Percentiles rank a stretch among this genome's conserved stretches.
phyloP scores from a whole-genome alignment of 2,888 invertebrate genomes.

The Latrodectus hesperus region DNA sequence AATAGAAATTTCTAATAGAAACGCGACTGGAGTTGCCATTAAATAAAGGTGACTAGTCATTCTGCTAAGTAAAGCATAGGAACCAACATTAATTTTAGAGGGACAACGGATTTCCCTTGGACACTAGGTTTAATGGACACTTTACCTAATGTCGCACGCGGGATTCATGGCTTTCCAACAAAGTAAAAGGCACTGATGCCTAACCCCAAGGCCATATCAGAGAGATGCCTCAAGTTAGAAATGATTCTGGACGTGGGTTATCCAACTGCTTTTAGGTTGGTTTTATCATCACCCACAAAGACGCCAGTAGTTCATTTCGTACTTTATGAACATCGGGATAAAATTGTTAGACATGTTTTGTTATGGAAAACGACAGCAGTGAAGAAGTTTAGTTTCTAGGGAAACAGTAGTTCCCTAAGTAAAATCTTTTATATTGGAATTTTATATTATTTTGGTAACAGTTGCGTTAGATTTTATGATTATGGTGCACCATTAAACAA shows the following conservation, averaged over 20 bases:
- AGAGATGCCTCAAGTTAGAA: not conserved
- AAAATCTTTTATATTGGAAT: too few relatives aligned
- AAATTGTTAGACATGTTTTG: too few relatives aligned
- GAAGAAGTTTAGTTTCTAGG: too few relatives aligned
- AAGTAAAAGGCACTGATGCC: not conserved
- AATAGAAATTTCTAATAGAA: too few relatives aligned
- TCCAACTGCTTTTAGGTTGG: not conserved
- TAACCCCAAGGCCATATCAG: not conserved
- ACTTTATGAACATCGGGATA: too few relatives aligned
- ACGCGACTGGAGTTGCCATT: too few relatives aligned
- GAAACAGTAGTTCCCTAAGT: too few relatives aligned
- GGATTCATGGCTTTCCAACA: conserved; percentile 4
- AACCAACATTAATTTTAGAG: conserved; percentile 23
- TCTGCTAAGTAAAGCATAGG: conserved; percentile 20
- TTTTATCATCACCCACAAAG: not conserved
- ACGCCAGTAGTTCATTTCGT: too few relatives aligned
- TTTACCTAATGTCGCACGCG: conserved; percentile 22
- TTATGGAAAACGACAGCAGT: too few relatives aligned
- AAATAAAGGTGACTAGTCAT: not conserved
- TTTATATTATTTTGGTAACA: too few relatives aligned
- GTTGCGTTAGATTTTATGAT: too few relatives aligned
- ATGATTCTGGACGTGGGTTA: not conserved
- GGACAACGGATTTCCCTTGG: conserved; percentile 28
- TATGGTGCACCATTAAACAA: too few relatives aligned
- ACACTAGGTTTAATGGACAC: conserved; percentile 19